Conservation (phyloP, 2,113 vertebrate genomes). For the Arenaria interpres region DNA sequence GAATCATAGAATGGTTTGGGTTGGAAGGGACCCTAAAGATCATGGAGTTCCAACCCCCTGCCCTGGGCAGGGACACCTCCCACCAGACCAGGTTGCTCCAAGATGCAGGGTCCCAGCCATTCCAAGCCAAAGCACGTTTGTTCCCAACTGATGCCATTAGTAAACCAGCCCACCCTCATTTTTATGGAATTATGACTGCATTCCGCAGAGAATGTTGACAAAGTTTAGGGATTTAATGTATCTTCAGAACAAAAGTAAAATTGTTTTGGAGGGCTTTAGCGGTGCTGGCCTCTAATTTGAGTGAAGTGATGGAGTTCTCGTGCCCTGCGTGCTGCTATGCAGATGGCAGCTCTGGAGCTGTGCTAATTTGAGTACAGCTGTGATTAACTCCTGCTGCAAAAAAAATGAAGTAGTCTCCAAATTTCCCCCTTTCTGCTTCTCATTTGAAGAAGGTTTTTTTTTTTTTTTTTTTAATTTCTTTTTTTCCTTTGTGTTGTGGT, state of each 20-base stretch:
- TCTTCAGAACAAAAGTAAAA: background rate
- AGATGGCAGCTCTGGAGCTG: background rate
- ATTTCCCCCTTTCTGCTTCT: constrained; percentile 17
- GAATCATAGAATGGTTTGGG: no score
- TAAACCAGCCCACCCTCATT: background rate
- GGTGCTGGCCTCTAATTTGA: background rate
- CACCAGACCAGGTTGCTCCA: no score
- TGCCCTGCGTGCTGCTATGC: background rate
- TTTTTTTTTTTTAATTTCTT: background rate
- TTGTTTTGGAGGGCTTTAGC: background rate
- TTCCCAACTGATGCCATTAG: background rate
- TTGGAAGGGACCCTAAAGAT: no score
- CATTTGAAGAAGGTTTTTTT: background rate
- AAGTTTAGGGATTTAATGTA: background rate
- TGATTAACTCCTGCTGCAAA: background rate
- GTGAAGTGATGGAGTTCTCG: background rate
- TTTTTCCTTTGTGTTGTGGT: background rate
- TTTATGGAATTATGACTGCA: background rate
- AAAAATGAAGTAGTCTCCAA: background rate
- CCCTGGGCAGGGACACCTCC: no score
- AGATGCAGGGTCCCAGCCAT: background rate
- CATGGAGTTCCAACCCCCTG: no score
- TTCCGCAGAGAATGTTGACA: background rate
- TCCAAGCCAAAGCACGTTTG: background rate
- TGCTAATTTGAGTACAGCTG: background rate